Percentiles rank a stretch among this genome's conserved stretches.
Evolutionary conservation across 2,888 invertebrate genomes (phyloP).

Genomic region (Trichogramma evanescens): DNA sequence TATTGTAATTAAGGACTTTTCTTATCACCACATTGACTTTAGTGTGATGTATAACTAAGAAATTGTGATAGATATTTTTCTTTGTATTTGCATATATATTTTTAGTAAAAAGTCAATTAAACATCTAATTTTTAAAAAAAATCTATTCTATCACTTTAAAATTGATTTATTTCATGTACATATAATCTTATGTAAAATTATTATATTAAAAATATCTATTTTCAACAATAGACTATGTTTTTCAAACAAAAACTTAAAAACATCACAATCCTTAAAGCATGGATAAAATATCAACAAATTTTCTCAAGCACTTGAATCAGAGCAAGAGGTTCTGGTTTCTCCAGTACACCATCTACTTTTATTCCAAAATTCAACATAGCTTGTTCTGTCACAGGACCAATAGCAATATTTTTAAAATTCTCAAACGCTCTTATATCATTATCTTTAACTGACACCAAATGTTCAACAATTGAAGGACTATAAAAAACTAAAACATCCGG

Average conservation of each 20-base stretch:
- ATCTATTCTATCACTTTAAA: not conserved
- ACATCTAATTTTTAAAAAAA: slow-evolving; percentile 2
- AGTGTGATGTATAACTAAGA: not conserved
- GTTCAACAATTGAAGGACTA: slow-evolving; percentile 40
- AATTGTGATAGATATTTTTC: slow-evolving; percentile 5
- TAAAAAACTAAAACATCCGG: slow-evolving; percentile 38
- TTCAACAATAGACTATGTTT: slow-evolving; percentile 5
- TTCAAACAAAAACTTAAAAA: not conserved
- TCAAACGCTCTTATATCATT: slow-evolving; percentile 21
- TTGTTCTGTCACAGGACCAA: slow-evolving; percentile 40
- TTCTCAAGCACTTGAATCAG: slow-evolving; percentile 31
- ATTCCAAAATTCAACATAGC: slow-evolving; percentile 32
- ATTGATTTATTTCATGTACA: slow-evolving; percentile 1
- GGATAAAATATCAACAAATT: slow-evolving; percentile 12
- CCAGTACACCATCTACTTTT: slow-evolving; percentile 31
- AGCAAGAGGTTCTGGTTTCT: slow-evolving; percentile 38
- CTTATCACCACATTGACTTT: slow-evolving; percentile 1
- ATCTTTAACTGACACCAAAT: slow-evolving; percentile 27
- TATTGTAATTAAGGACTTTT: not conserved
- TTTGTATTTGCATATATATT: slow-evolving; percentile 1
- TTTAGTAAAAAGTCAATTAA: not conserved
- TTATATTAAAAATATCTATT: slow-evolving; percentile 8
- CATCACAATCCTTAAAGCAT: not conserved
- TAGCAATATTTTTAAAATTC: slow-evolving; percentile 35
- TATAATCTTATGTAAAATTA: slow-evolving; percentile 1